A percentile compares a stretch with the other conserved stretches of the same genome.
Conservation (phyloP, 1,140 invertebrate genomes). For the Whitmania pigra region DNA sequence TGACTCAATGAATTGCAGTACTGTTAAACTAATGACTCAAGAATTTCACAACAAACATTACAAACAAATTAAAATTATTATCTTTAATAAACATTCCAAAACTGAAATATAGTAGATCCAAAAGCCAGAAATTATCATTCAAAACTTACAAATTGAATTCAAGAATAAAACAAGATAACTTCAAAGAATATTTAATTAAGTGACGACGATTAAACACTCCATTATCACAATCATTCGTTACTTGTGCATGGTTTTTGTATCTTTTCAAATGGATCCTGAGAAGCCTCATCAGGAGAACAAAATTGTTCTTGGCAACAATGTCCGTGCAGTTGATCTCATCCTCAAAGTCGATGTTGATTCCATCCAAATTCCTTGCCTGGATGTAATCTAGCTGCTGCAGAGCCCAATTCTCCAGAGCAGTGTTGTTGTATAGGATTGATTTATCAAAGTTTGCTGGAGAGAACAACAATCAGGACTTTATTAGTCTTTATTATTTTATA, state of each 20-base stretch:
- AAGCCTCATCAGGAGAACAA: conserved; percentile 4
- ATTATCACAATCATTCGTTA: not conserved
- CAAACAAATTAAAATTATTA: too few species aligned
- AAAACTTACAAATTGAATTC: too few species aligned
- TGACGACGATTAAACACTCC: not conserved
- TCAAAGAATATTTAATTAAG: not conserved
- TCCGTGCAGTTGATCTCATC: conserved; percentile 33
- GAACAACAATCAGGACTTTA: conserved; percentile 2
- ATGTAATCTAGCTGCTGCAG: conserved; percentile 31
- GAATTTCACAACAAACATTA: too few species aligned
- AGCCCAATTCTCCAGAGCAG: conserved; percentile 34
- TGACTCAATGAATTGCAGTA: not conserved
- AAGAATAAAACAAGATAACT: not conserved
- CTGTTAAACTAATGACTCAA: too few species aligned
- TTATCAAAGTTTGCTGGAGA: conserved; percentile 29
- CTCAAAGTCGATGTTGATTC: conserved; percentile 44
- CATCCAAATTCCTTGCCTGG: conserved; percentile 38
- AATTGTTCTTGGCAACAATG: not conserved
- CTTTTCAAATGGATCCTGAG: not conserved
- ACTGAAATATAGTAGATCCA: too few species aligned
- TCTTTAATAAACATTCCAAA: too few species aligned
- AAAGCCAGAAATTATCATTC: too few species aligned
- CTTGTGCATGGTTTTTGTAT: not conserved
- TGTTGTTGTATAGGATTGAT: conserved; percentile 30
- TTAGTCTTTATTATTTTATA: not conserved